Base-by-base conservation (phyloP, 1,140 invertebrate species). In the Euwallacea similis region DNA sequence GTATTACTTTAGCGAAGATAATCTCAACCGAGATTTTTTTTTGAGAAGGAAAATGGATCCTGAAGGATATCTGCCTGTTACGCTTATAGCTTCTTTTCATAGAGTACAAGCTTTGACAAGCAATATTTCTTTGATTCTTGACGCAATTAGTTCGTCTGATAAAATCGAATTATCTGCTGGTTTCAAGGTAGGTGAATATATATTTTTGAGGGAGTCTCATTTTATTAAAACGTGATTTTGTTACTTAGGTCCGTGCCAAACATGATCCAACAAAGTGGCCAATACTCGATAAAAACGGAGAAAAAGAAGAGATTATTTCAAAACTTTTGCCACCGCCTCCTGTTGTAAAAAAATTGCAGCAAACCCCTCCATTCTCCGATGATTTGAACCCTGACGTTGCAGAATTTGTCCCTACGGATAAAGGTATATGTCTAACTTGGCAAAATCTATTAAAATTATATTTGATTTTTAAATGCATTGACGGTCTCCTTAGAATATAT, bases 1-100 rank as follows among this genome's bases (percentile, higher is more conserved):
- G 85, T 99, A 99, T 84, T 99, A 99, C 87, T 99, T 99, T 84
- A 98, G 95, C 80, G 91, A 93, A 77, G 96, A 98, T 77, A 99
- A 99, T 85, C 85, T 99, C 61, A 88, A 93, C 75, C 90, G 93
- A 77, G 98, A 99, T 82, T 96, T 98, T 83, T 99, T 97, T 84
- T 86, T 99, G 74, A 88, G 98, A 64, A 88, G 95, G 71, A 97
- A 97, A 87, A 99, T 99, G 98, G 92, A 96, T 78, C 78, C 88
- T 11, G 89, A 98, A 78, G 98, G 98, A 62, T 99, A 90, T 80
- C 88, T 99, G 62, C 94, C 96, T 7, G 88, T 99, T 16, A 91
- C 90, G 69, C 84, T 99, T 53, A 97, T 99, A 60, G 95, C 96
- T 42, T 96, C 94, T 13, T 99, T 99, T 84, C 94, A 96, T 83